Evolutionary conservation across 2,797 vertebrate species (phyloP).

Genomic region (Echiichthys vipera): DNA sequence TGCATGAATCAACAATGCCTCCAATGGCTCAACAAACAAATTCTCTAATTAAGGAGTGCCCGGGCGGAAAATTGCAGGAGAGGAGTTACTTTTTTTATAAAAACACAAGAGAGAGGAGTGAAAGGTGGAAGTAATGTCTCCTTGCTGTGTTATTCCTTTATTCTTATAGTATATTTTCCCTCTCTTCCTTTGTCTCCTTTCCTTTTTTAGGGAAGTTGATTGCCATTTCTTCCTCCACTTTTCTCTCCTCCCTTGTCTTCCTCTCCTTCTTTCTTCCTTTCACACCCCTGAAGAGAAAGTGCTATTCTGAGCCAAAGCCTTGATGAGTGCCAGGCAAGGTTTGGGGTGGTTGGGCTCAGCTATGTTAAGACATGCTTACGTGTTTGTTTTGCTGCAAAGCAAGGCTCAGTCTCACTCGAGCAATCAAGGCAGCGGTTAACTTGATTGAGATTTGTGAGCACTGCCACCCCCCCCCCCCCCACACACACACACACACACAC

Average conservation of each 20-base stretch:
- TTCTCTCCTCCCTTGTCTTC: not conserved
- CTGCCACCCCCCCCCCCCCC: too few species aligned
- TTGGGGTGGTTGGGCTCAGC: conserved; percentile 52
- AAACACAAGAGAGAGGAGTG: conserved; percentile 24
- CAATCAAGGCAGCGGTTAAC: conserved; percentile 68
- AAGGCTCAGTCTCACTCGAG: conserved; percentile 64
- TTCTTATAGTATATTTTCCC: not conserved
- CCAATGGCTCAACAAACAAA: conserved; percentile 73
- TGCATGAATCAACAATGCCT: conserved; percentile 78
- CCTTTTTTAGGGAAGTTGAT: conserved; percentile 13
- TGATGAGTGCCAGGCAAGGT: conserved; percentile 62
- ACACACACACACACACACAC: too few species aligned
- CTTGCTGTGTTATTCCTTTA: conserved; percentile 9
- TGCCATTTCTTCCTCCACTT: conserved; percentile 9
- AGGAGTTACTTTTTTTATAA: conserved; percentile 59
- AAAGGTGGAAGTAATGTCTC: not conserved
- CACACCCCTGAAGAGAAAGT: conserved; percentile 41
- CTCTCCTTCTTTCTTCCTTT: not conserved
- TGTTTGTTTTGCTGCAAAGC: conserved; percentile 72
- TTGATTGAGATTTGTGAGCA: conserved; percentile 69
- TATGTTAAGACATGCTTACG: conserved; percentile 68
- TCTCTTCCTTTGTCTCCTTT: not conserved
- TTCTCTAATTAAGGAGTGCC: conserved; percentile 71
- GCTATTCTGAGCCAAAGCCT: conserved; percentile 55
- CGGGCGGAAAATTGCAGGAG: conserved; percentile 73